Base-by-base conservation (phyloP, 2,113 vertebrate genomes). In the Chaetodon trifascialis region DNA sequence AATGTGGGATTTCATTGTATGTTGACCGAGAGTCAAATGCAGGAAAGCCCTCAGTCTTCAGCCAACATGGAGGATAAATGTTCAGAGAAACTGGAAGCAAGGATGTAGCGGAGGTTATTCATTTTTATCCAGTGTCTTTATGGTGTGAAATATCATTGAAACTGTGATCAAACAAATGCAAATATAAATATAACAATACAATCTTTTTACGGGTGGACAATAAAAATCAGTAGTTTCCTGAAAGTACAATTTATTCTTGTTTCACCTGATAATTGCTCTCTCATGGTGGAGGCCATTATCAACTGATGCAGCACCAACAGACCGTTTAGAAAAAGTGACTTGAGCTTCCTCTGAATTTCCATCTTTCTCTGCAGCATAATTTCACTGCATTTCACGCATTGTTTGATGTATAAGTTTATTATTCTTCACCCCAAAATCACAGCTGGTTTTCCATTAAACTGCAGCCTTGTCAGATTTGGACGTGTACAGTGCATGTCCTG, bases 391-490 rank as follows among this genome's bases (percentile, higher is more conserved):
- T 23, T 51, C 19, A 74, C 65, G 40, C 40, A 10, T 34, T 62
- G 3, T 63, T 62, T 12, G 25, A 52, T 6, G 9, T 63, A 4
- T 6, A 9, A 0, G 0, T 44, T 34, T 36, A 36, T 44, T 74
- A 1, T 56, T 58, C 17, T 56, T 68, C 11, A 34, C 19, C 17
- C 5, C 0, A 40, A 76, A 30, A 49, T 69, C 5, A 49, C 5
- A 11, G 12, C 10, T 38, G 42, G 76, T 77, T 68, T 68, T 36
- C 40, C n/a, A 38, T 47, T 2, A 12, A 25, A 42, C 51, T 25
- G 34, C 14, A 46, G 63, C 14, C 42, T 44, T 47, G 49, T 64
- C 56, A 85, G 49, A 67, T 23, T 17, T 42, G 66, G 36, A 60
- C 6, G 58, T 42, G 19, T 9, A 9, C 44, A 55, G 14, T 5